Percentiles rank a stretch among this genome's conserved stretches.
These are phyloP conservation scores for Acropora yongei DNA, from an alignment of 64 coral and sea anemone genomes.

Conservation along the genomic window DNA sequence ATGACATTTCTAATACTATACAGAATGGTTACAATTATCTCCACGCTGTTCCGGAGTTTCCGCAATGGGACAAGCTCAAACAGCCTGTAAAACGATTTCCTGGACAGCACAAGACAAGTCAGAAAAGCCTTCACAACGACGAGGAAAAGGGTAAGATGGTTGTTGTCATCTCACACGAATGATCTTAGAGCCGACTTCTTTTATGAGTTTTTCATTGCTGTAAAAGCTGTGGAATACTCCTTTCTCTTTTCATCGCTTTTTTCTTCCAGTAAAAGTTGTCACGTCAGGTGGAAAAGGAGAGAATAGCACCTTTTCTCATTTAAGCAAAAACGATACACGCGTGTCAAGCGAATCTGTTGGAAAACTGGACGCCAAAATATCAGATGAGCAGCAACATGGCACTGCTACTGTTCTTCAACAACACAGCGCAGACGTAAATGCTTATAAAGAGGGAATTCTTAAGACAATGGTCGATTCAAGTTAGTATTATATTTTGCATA, in stretches of 20 bases:
- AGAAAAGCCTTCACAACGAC: neutral
- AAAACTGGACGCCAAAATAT: neutral
- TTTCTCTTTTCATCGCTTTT: too few relatives aligned
- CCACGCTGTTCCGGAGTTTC: neutral
- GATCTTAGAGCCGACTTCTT: too few relatives aligned
- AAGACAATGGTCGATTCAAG: conserved; percentile 6
- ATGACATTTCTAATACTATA: neutral
- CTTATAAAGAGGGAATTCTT: conserved; percentile 17
- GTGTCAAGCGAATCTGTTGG: neutral
- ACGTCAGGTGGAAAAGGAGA: neutral
- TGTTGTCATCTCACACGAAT: too few relatives aligned
- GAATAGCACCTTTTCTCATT: neutral
- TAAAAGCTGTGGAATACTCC: too few relatives aligned
- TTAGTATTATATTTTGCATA: neutral
- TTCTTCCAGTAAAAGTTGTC: neutral
- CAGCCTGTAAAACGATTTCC: neutral
- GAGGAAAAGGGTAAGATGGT: neutral
- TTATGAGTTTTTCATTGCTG: too few relatives aligned
- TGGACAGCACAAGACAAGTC: neutral
- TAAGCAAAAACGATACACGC: neutral
- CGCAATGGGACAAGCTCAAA: neutral
- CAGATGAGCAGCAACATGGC: neutral
- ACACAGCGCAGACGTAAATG: neutral
- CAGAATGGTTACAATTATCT: neutral
- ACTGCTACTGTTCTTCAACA: neutral